These are phyloP conservation scores for Clarias pachynema DNA, from an alignment of 2,797 vertebrate genomes.

Conservation along the genomic window DNA sequence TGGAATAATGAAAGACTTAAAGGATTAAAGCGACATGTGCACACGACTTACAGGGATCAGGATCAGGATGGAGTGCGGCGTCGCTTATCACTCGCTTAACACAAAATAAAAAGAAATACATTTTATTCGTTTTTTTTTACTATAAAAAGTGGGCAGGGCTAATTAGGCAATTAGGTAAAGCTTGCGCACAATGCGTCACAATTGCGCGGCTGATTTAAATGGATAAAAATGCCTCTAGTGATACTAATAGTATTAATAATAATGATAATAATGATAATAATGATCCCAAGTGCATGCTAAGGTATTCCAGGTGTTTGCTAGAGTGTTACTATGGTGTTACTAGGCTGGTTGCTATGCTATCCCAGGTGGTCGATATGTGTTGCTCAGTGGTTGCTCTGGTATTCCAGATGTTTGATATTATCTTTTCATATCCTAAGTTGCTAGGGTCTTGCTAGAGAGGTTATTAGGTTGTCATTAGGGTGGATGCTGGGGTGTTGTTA, in stretches of 20 bases:
- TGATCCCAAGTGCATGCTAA: too few species aligned
- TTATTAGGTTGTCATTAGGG: too few species aligned
- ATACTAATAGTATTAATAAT: neutral
- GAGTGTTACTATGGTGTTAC: too few species aligned
- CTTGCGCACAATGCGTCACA: neutral
- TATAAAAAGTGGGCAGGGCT: conserved; percentile 1
- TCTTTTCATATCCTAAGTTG: neutral
- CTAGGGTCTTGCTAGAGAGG: neutral
- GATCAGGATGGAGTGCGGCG: neutral
- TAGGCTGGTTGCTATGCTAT: too few species aligned
- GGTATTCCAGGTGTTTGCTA: too few species aligned
- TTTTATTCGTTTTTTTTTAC: neutral
- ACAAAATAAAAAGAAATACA: neutral
- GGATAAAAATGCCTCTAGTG: neutral
- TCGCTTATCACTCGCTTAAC: neutral
- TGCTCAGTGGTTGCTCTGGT: too few species aligned
- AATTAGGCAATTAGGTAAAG: neutral
- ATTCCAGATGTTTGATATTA: too few species aligned
- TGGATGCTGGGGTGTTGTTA: too few species aligned
- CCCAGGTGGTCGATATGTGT: too few species aligned
- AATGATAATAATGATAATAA: neutral
- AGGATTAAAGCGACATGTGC: conserved; percentile 21
- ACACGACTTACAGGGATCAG: conserved; percentile 3
- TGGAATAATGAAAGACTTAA: conserved; percentile 21
- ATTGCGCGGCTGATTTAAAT: neutral